A percentile compares a stretch with the other conserved stretches of the same genome.
phyloP scores from a whole-genome alignment of 2,888 invertebrate genomes.

The Apomyelois bistriatella region DNA sequence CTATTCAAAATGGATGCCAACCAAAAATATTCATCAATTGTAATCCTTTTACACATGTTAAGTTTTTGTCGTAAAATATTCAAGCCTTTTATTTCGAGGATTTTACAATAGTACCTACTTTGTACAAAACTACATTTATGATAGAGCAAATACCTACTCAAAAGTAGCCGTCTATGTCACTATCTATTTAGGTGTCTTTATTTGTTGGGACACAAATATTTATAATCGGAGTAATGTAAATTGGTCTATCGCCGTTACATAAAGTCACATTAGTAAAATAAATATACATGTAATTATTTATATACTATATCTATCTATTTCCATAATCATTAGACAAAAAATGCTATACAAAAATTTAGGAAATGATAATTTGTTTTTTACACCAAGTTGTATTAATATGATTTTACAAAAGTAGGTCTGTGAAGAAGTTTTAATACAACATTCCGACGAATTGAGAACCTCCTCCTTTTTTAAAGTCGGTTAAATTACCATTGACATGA shows the following conservation, averaged over 20 bases:
- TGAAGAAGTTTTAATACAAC: too few species aligned
- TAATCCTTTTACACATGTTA: constrained; percentile 49
- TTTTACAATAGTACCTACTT: background rate
- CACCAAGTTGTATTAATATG: too few species aligned
- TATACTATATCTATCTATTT: too few species aligned
- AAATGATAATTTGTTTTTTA: too few species aligned
- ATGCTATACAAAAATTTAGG: too few species aligned
- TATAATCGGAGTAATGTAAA: constrained; percentile 16
- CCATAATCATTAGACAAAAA: too few species aligned
- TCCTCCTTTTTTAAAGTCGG: too few species aligned
- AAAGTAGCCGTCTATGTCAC: background rate
- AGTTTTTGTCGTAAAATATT: constrained; percentile 9
- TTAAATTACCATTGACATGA: too few species aligned
- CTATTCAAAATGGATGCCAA: constrained; percentile 22
- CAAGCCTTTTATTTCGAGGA: background rate
- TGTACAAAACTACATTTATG: background rate
- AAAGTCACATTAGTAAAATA: background rate
- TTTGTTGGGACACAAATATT: constrained; percentile 31
- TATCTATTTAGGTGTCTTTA: constrained; percentile 17
- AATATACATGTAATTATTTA: too few species aligned
- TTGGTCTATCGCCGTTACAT: constrained; percentile 7
- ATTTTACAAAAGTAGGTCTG: too few species aligned
- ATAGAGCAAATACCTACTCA: background rate
- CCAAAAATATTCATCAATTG: constrained; percentile 40
- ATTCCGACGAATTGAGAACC: too few species aligned